Conservation (phyloP, 2,113 vertebrate species). For the Psammodynastes pulverulentus region DNA sequence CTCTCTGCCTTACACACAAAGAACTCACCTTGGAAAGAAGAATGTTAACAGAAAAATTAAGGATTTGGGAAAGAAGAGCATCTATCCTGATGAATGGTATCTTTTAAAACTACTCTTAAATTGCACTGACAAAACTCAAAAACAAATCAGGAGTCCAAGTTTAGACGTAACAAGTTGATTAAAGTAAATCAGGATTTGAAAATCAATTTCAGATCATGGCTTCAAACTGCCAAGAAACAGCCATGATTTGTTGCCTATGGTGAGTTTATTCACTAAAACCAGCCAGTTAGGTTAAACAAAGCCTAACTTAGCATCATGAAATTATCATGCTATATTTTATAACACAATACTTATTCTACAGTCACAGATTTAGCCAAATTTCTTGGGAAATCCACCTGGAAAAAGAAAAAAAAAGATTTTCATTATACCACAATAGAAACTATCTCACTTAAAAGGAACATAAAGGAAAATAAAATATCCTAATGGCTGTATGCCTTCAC, state of each 20-base stretch:
- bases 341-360: slow-evolving; percentile 77
- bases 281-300: neutral
- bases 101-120: neutral
- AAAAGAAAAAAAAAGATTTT: slow-evolving; percentile 43
- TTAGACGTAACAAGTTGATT: neutral
- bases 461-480: neutral
- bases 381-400: slow-evolving; percentile 93
- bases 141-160: neutral
- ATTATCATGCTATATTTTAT: neutral
- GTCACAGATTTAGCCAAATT: slow-evolving; percentile 98
- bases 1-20: neutral
- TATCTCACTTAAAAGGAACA: neutral
- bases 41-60: neutral
- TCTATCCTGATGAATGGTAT: neutral
- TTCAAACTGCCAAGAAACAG: neutral
- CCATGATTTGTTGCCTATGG: neutral
- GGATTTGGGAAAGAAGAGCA: neutral
- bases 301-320: neutral
- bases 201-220: neutral
- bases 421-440: slow-evolving; percentile 34
- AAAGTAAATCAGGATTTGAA: neutral
- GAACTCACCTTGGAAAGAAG: neutral
- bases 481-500: neutral
- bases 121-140: neutral
- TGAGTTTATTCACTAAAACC: neutral